Base-by-base conservation (phyloP, 2,797 vertebrate species). In the Lacerta bilineata region DNA sequence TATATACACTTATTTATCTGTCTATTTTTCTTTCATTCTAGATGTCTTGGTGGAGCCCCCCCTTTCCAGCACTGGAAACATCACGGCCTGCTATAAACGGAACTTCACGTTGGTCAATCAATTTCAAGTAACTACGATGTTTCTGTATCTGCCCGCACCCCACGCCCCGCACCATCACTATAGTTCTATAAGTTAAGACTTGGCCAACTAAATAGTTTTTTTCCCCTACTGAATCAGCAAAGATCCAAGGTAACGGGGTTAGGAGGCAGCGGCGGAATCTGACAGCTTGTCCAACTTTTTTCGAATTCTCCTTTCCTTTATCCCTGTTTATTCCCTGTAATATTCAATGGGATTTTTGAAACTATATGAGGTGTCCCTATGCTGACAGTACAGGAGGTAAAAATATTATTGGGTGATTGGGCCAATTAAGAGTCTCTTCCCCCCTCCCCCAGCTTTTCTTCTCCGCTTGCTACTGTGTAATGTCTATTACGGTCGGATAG, bases 41-140 rank as follows among this genome's bases (percentile, higher is more conserved):
- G 91, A 93, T 94, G 71, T 91, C 87, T 91, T 87, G 93, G 88
- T 69, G 87, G 13, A 55, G 75, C 50, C 83, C 71, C 86, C 69
- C 88, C 50, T 75, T 84, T 80, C 89, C 88, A 88, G 89, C 46
- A 74, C 43, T 84, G 66, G 76, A 90, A 93, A 92, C 86, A 85
- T 91, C 36, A 69, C 64, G 83, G 46, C 3, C n/a, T 66, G 66
- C 68, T 55, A 76, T 81, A 71, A 87, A 76, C 33, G 61, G 85
- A 86, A 90, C 87, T 91, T 82, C 77, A 36, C 61, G 27, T 88
- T n/a, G 50, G 43, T 71, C 88, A 78, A 92, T 39, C 87, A 69
- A 86, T 84, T 77, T 84, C 90, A 15, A 93, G 88, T 69, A 87
- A 92, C 90, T 82, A 90, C 33, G 78, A 41, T 85, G 50, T 20